These are phyloP conservation scores for Papilio machaon DNA, from an alignment of 1,140 invertebrate species.

Conservation along the genomic window DNA sequence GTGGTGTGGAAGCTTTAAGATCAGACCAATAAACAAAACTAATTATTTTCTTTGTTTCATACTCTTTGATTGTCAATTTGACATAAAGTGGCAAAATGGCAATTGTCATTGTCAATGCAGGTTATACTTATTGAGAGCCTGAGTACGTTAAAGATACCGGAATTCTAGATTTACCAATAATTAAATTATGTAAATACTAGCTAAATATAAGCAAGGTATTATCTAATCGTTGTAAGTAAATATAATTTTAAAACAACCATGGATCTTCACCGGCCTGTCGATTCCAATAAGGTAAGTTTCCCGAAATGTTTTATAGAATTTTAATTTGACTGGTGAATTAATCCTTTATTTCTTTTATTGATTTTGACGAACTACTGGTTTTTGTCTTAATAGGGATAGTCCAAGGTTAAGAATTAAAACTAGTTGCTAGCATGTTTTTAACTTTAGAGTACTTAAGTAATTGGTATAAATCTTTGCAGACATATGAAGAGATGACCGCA, in stretches of 20 bases:
- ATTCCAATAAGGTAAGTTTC: conserved; percentile 83
- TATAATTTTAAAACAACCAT: conserved; percentile 51
- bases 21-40: not conserved
- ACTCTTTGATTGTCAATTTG: conserved; percentile 40
- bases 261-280: conserved; percentile 84
- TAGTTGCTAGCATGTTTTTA: conserved; percentile 6
- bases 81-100: conserved; percentile 42
- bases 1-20: too few relatives aligned
- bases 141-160: conserved; percentile 19
- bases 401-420: not conserved
- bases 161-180: conserved; percentile 41
- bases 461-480: conserved; percentile 81
- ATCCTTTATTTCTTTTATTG: not conserved
- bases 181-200: conserved; percentile 50
- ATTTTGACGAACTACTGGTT: not conserved
- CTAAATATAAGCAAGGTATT: conserved; percentile 34
- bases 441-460: conserved; percentile 24
- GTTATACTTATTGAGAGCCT: not conserved
- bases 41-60: not conserved
- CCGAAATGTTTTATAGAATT: conserved; percentile 39
- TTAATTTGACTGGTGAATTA: not conserved
- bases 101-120: conserved; percentile 40
- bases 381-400: not conserved
- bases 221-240: conserved; percentile 25
- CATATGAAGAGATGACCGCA: conserved; percentile 85